Conservation (phyloP, 2,888 invertebrate species). For the Boloria selene region DNA sequence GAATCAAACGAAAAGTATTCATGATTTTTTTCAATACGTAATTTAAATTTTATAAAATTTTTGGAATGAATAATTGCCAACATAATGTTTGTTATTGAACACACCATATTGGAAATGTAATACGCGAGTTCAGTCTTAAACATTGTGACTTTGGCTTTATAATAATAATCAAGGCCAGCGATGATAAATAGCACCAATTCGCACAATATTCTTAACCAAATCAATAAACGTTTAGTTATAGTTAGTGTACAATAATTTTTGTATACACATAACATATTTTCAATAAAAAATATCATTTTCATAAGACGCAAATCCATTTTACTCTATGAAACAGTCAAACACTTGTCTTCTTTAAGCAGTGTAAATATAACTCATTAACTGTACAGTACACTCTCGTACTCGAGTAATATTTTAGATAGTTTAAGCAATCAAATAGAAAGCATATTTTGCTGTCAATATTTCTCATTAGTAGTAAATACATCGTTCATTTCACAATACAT, state of each 20-base stretch:
- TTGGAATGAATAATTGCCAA: conserved; percentile 1
- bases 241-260: conserved; percentile 6
- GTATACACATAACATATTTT: conserved; percentile 3
- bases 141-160: fast-evolving
- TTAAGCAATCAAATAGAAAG: conserved; percentile 16
- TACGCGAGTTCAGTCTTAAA: neutral
- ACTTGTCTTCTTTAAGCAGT: neutral
- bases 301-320: neutral
- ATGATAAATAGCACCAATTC: too few species aligned
- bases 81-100: neutral
- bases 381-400: too few species aligned
- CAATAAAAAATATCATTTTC: conserved; percentile 4
- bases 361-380: neutral
- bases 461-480: neutral
- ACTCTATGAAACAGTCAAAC: neutral
- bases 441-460: conserved; percentile 3
- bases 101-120: neutral
- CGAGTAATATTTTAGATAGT: conserved; percentile 30
- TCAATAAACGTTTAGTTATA: neutral
- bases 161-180: neutral
- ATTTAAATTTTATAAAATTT: neutral
- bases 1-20: neutral
- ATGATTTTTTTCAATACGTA: neutral
- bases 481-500: neutral
- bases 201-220: neutral